Conservation (phyloP, 2,113 vertebrate species). For the Hemicordylus capensis region DNA sequence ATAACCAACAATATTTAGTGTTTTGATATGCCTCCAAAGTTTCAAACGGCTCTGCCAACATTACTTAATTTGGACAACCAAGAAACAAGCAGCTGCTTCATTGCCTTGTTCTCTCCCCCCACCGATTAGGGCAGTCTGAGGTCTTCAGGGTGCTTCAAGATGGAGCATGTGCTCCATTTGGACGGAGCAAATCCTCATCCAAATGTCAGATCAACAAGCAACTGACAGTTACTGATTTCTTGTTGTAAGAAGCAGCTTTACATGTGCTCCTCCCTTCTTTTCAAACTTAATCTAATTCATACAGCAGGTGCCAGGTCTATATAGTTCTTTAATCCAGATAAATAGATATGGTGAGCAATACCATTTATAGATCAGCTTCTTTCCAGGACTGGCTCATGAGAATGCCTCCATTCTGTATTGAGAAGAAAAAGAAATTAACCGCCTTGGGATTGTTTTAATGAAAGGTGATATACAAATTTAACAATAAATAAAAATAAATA, state of each 20-base stretch:
- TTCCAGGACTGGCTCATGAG: background rate
- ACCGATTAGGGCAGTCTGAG: background rate
- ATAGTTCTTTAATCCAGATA: background rate
- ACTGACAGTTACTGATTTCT: no score
- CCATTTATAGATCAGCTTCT: background rate
- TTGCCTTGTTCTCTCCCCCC: background rate
- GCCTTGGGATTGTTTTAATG: no score
- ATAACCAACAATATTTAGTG: slow-evolving; percentile 10
- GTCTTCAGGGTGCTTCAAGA: background rate
- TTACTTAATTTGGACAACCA: background rate
- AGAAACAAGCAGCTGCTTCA: background rate
- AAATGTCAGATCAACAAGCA: background rate
- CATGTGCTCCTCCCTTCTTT: background rate
- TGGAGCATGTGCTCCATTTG: background rate
- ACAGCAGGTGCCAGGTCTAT: background rate
- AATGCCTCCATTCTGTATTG: background rate
- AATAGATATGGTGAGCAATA: background rate
- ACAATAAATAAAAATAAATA: no score
- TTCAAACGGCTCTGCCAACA: background rate
- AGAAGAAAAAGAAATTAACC: background rate
- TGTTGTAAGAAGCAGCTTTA: background rate
- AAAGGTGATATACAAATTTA: no score
- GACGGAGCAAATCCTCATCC: background rate
- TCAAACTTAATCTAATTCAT: background rate
- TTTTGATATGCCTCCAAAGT: background rate